phyloP scores from a whole-genome alignment of 2,113 vertebrate genomes.

The Ailurus styani region DNA sequence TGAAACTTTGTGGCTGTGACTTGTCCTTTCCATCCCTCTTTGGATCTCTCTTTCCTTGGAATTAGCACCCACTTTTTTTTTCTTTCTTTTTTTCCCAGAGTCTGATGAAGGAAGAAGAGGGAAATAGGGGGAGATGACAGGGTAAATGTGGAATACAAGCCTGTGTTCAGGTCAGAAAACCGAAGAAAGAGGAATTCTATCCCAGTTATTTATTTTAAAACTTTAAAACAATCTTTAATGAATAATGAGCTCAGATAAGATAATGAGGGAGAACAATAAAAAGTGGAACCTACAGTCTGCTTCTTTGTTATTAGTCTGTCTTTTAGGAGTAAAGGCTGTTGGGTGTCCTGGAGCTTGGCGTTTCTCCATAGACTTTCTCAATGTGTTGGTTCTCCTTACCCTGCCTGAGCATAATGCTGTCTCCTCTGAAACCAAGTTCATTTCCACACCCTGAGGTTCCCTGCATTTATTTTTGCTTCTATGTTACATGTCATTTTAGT shows the following conservation, averaged over 20 bases:
- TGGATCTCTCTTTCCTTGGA: background rate
- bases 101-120: background rate
- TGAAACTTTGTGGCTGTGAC: background rate
- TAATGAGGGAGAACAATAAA: background rate
- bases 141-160: background rate
- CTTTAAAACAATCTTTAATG: background rate
- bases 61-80: background rate
- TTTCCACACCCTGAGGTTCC: background rate
- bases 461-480: background rate
- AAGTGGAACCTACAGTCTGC: background rate
- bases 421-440: background rate
- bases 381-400: background rate
- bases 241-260: background rate
- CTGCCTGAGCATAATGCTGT: background rate
- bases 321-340: background rate
- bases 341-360: background rate
- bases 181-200: background rate
- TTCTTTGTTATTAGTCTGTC: background rate
- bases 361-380: background rate
- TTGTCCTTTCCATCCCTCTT: background rate
- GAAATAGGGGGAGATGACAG: background rate
- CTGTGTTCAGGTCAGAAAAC: background rate
- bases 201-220: background rate
- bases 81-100: background rate
- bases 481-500: background rate